phyloP scores from a whole-genome alignment of 1,140 invertebrate genomes.

The Andricus grossulariae region DNA sequence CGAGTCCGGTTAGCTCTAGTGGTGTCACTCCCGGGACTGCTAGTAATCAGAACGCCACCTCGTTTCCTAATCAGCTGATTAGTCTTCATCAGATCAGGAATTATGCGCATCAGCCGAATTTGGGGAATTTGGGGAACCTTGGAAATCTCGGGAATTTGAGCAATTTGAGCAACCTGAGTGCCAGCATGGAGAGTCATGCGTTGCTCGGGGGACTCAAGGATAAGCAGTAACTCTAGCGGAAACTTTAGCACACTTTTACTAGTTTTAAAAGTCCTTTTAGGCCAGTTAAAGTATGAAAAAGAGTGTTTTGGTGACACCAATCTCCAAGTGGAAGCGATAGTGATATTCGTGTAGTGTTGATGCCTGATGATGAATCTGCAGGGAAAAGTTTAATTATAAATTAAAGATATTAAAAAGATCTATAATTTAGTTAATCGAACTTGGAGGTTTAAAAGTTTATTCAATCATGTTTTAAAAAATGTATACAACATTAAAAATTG shows the following conservation, averaged over 20 bases:
- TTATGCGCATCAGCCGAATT: constrained; percentile 92
- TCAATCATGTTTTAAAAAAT: no score
- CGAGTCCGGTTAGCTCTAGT: constrained; percentile 61
- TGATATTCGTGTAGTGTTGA: no score
- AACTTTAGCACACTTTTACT: constrained; percentile 4
- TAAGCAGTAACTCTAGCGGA: constrained; percentile 63
- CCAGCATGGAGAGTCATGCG: constrained; percentile 71
- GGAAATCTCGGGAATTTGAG: constrained; percentile 70
- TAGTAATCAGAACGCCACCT: constrained; percentile 78
- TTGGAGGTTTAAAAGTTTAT: no score
- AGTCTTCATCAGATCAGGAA: constrained; percentile 97
- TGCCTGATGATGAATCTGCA: no score
- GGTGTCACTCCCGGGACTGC: constrained; percentile 62
- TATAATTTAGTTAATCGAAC: no score
- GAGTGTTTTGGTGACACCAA: no score
- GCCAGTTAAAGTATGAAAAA: no score
- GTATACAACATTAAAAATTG: no score
- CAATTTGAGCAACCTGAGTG: constrained; percentile 69
- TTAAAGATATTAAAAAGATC: no score
- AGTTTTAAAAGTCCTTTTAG: neutral
- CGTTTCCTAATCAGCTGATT: constrained; percentile 95
- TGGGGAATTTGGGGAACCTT: constrained; percentile 73
- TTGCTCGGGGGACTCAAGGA: constrained; percentile 71
- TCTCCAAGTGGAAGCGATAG: no score
- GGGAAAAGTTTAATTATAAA: no score